Base-by-base conservation (phyloP, 2,113 vertebrate genomes). In the Ginglymostoma cirratum region DNA sequence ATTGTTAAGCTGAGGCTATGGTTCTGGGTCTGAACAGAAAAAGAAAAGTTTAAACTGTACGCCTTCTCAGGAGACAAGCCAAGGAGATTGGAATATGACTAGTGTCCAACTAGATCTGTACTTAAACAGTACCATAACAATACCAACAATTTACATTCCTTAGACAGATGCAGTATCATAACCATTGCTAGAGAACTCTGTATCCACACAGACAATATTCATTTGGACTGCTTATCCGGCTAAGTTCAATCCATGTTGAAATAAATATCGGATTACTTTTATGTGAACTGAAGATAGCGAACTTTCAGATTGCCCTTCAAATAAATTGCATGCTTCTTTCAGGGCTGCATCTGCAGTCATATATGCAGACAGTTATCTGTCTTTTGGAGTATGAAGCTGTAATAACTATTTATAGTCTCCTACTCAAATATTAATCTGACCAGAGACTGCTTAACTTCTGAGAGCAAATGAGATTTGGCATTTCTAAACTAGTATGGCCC, bases 51-150 rank as follows among this genome's bases (percentile, higher is more conserved):
- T 83, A 42, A 92, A 92, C 61, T 66, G 34, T 92, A 34, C 38
- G 66, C 15, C 5, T 65, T 34, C 34, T n/a, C 23, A 93, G 61
- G 61, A 93, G 61, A 93, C 89, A 93, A 65, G 17, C 61, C 89
- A 42, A 66, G n/a, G 89, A 38, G 89, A 42, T 23, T 93, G 89
- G 66, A 93, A 93, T 93, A 61, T 93, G 89, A 93, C n/a, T 93
- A 15, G 61, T n/a, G 89, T 67, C 61, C 34, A 66, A n/a, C 61
- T 61, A 67, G 61, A 67, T 65, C 38, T 93, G 34, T 42, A 93
- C 65, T 93, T 93, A 93, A 61, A 93, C 61, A 38, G 89, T 21
- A n/a, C 61, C 34, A 92, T 5, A 38, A 66, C 15, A 55, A 5
- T 55, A 61, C 55, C 55, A 61, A 61, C 5, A 65, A 38, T 93